Evolutionary conservation across 1,140 invertebrate species (phyloP).

Genomic region (Lasaia peninsularis): DNA sequence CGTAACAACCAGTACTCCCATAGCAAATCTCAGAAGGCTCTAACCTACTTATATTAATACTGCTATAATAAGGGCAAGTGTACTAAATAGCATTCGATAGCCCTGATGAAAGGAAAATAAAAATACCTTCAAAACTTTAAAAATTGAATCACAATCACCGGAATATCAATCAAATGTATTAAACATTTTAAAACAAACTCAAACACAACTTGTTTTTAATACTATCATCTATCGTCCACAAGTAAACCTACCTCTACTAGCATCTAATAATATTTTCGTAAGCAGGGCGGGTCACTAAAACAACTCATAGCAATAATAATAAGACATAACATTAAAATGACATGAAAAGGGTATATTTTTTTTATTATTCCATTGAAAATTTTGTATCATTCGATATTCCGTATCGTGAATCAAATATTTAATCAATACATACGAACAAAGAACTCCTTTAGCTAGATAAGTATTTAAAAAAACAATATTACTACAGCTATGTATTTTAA

Average conservation of each 20-base stretch:
- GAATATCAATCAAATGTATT: background rate
- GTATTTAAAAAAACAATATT: no score
- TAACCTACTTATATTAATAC: constrained; percentile 70
- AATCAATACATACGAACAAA: no score
- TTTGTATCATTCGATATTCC: no score
- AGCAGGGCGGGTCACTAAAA: background rate
- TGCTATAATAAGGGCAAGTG: constrained; percentile 61
- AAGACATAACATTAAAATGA: no score
- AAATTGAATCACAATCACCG: background rate
- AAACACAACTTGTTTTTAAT: background rate
- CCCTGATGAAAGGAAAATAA: constrained; percentile 22
- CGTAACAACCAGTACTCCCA: background rate
- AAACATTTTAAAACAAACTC: background rate
- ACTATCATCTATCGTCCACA: background rate
- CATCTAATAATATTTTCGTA: no score
- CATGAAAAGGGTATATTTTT: no score
- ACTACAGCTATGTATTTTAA: no score
- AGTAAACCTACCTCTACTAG: background rate
- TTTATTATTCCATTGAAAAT: no score
- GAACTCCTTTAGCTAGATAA: no score
- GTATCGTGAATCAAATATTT: no score
- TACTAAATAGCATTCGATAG: constrained; percentile 60
- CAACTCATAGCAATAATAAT: background rate
- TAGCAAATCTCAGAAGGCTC: constrained; percentile 59
- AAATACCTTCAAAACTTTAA: background rate